Evolutionary conservation across 2,888 invertebrate species (phyloP).

Genomic region (Dinocampus coccinellae): DNA sequence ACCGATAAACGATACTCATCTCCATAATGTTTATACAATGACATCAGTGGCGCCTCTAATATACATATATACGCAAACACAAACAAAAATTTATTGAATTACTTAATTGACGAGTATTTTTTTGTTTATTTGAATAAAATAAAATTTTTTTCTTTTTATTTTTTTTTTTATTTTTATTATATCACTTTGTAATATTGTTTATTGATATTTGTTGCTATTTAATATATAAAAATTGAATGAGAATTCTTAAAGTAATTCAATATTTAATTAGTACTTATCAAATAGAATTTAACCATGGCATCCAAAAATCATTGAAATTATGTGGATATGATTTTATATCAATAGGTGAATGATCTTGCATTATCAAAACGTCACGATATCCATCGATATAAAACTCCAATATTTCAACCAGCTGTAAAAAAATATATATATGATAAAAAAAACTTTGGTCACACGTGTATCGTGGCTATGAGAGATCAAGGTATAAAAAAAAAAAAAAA

Average conservation of each 20-base stretch:
- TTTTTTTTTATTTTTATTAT: not conserved
- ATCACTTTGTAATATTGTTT: no score
- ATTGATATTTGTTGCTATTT: no score
- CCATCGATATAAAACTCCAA: constrained; percentile 47
- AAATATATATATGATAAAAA: no score
- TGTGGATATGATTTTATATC: constrained; percentile 53
- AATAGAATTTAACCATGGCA: constrained; percentile 56
- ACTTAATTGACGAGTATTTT: not conserved
- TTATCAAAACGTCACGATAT: constrained; percentile 47
- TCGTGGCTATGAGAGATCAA: constrained; percentile 12
- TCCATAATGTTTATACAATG: constrained; percentile 66
- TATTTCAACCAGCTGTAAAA: constrained; percentile 49
- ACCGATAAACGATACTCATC: constrained; percentile 51
- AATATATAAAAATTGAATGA: not conserved
- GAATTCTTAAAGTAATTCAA: not conserved
- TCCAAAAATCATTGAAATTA: constrained; percentile 55
- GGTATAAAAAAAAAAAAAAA: not conserved
- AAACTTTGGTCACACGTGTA: no score
- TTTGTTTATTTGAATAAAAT: not conserved
- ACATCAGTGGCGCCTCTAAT: constrained; percentile 41
- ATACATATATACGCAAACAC: not conserved
- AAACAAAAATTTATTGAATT: not conserved
- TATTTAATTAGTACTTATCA: not conserved
- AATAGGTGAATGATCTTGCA: constrained; percentile 41
- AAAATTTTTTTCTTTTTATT: not conserved